Evolutionary conservation across 2,888 invertebrate species (phyloP).

Genomic region (Megamerina dolium): DNA sequence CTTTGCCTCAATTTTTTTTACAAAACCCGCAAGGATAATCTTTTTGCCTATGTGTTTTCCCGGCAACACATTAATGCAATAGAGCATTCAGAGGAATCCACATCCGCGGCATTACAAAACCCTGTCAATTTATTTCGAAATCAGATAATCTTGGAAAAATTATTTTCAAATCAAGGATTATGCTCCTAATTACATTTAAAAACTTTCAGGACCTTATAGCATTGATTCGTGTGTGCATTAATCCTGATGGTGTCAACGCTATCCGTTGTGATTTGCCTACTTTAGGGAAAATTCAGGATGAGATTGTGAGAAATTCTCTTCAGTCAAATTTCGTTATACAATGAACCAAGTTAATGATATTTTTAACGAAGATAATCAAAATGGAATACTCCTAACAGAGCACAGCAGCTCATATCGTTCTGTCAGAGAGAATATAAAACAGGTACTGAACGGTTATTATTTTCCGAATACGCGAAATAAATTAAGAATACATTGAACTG

Average conservation of each 20-base stretch:
- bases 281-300: neutral
- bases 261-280: neutral
- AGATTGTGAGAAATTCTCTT: neutral
- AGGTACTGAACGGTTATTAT: neutral
- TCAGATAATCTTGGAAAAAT: slow-evolving; percentile 3
- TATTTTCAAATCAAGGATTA: neutral
- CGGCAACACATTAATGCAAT: too few relatives aligned
- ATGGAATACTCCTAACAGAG: neutral
- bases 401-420: neutral
- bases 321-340: slow-evolving; percentile 1
- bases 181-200: neutral
- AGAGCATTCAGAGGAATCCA: too few relatives aligned
- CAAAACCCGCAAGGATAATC: too few relatives aligned
- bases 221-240: neutral
- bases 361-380: slow-evolving; percentile 1
- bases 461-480: slow-evolving; percentile 7
- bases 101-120: too few relatives aligned
- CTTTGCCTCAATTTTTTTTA: too few relatives aligned
- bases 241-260: neutral
- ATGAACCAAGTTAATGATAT: slow-evolving; percentile 1
- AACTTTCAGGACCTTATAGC: neutral
- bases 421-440: neutral
- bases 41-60: too few relatives aligned
- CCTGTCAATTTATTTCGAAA: too few relatives aligned
- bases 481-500: slow-evolving; percentile 7